These are phyloP conservation scores for Engystomops pustulosus DNA, from an alignment of 2,113 vertebrate genomes.

Conservation along the genomic window DNA sequence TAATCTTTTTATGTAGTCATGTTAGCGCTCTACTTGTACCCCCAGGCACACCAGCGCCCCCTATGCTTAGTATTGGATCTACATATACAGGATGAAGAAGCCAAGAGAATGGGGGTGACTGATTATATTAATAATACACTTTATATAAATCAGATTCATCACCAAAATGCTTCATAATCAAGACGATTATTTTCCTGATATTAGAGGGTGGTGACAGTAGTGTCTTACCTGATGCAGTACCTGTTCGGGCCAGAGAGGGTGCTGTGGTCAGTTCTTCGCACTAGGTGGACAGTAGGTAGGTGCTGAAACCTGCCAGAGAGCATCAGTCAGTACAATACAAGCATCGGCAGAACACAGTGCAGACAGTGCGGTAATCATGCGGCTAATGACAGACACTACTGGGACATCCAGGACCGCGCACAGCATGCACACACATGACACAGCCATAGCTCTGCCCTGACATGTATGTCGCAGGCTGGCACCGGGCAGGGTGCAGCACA, in stretches of 20 bases:
- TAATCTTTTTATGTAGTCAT: too few relatives aligned
- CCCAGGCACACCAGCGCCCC: too few relatives aligned
- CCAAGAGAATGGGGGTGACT: too few relatives aligned
- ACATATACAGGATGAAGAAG: too few relatives aligned
- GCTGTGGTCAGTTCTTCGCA: neutral
- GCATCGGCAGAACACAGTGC: neutral
- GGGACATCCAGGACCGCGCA: neutral
- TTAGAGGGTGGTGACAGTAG: neutral
- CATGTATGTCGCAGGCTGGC: neutral
- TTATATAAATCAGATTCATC: too few relatives aligned
- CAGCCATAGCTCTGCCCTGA: neutral
- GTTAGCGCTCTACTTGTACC: too few relatives aligned
- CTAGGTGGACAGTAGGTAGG: slow-evolving; percentile 35
- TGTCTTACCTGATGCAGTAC: slow-evolving; percentile 20
- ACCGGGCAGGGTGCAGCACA: neutral
- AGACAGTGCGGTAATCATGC: neutral
- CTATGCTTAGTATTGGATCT: too few relatives aligned
- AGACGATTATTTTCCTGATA: too few relatives aligned
- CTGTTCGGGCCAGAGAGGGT: neutral
- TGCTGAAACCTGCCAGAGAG: slow-evolving; percentile 35
- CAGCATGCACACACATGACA: neutral
- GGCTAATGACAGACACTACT: neutral
- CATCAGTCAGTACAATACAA: neutral
- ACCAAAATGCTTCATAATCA: too few relatives aligned
- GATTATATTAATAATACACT: too few relatives aligned